Evolutionary conservation across 2,888 invertebrate species (phyloP), one percentile per base, ranked within the genome.

Genomic region (Nemoura dubitans): DNA sequence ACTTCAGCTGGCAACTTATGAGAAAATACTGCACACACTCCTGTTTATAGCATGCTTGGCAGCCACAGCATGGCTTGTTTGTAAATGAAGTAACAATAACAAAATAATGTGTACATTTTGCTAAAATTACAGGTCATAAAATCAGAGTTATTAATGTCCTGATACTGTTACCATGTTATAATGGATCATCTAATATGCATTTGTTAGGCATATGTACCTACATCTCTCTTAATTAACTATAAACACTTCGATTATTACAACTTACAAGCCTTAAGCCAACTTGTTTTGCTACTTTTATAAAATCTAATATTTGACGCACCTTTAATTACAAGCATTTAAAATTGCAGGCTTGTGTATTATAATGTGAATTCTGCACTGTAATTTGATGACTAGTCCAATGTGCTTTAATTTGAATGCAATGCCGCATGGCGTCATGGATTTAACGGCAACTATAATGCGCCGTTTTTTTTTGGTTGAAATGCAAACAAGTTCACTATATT

Each of bases 251-350:
- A 36, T n/a, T n/a, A 43, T 87, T 87, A 59, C 30, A 85, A 76
- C 76, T n/a, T n/a, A n/a, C n/a, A n/a, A n/a, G 91, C 90, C 91
- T 91, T 90, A n/a, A n/a, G 89, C 14, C 78, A 85, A 87, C 87
- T 91, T 91, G 91, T 91, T 91, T 91, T 91, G 91, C 91, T 91
- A 91, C 91, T 91, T 91, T 91, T 91, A 91, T 91, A 91, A 89
- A 85, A 82, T 83, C 25, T 87, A 43, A 76, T 76, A 78, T 28
- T 82, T 83, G 25, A 3, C 28, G 59, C 28, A 25, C 26, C n/a
- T 14, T 21, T 59, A 59, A 59, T 59, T 59, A 59, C 21, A 21
- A 59, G 59, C 59, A 59, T 59, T 25, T 78, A 78, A 78, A 78
- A 25, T 78, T 78, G 78, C 78, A 78, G 28, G 5, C 3, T 36